Percentiles rank a stretch among this genome's conserved stretches.
Conservation (phyloP, 2,113 vertebrate species). For the Cyprinodon variegatus region DNA sequence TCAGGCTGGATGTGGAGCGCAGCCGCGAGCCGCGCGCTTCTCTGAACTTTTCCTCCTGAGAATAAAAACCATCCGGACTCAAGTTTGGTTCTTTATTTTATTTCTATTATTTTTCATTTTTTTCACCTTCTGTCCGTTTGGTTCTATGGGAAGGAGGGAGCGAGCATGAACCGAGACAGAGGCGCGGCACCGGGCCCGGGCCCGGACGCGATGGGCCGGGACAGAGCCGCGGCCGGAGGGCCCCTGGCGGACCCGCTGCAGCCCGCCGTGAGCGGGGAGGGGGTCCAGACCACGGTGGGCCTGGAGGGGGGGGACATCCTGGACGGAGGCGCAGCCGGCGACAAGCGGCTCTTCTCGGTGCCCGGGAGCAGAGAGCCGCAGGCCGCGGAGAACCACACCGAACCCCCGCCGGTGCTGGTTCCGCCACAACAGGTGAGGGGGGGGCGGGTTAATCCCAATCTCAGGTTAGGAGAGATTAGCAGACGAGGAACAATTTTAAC, state of each 20-base stretch:
- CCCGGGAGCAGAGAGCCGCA: conserved; percentile 79
- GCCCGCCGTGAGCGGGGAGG: conserved; percentile 77
- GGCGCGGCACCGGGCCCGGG: conserved; percentile 60
- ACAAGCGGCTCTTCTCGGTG: conserved; percentile 79
- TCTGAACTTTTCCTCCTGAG: background rate
- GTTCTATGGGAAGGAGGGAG: conserved; percentile 56
- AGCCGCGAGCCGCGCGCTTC: background rate
- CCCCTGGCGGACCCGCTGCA: conserved; percentile 55
- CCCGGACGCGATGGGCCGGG: conserved; percentile 79
- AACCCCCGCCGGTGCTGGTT: conserved; percentile 72
- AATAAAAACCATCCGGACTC: conserved; percentile 9
- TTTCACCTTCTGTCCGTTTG: background rate
- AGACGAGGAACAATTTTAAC: too few species aligned
- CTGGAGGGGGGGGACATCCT: conserved; percentile 73
- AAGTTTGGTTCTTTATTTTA: conserved; percentile 1
- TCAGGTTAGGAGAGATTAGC: background rate
- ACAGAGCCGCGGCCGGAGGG: conserved; percentile 75
- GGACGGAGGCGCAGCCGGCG: conserved; percentile 71
- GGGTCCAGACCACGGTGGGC: conserved; percentile 74
- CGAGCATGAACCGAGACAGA: conserved; percentile 87
- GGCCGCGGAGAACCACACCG: conserved; percentile 79
- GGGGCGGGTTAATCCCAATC: background rate
- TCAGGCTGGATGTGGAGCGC: conserved; percentile 25
- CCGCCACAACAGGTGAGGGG: conserved; percentile 68
- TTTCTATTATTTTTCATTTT: background rate